Conservation (phyloP, 1,140 invertebrate genomes). For the Cotesia vestalis region DNA sequence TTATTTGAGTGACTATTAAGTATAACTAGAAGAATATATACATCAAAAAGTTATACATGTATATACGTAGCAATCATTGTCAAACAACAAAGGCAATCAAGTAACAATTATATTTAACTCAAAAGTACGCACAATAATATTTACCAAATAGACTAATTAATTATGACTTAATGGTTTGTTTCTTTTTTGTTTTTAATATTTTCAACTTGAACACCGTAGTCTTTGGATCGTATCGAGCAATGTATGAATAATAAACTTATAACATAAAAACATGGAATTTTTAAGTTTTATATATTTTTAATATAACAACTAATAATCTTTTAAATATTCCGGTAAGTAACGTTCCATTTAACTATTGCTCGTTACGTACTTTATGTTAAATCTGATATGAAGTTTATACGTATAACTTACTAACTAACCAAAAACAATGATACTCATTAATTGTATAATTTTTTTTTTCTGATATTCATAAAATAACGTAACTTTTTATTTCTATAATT, state of each 20-base stretch:
- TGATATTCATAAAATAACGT: constrained; percentile 1
- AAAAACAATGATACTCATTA: constrained; percentile 16
- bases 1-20: constrained; percentile 20
- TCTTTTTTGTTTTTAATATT: background rate
- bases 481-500: constrained; percentile 1
- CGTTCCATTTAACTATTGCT: constrained; percentile 12
- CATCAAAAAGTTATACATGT: constrained; percentile 14
- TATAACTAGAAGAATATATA: constrained; percentile 25
- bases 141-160: background rate
- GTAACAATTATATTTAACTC: constrained; percentile 7
- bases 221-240: constrained; percentile 27
- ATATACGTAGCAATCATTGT: background rate
- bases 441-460: background rate
- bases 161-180: background rate
- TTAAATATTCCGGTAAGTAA: background rate
- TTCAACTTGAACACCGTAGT: constrained; percentile 21
- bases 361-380: constrained; percentile 17
- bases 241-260: too few species aligned
- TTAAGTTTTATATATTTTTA: background rate
- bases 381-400: constrained; percentile 22
- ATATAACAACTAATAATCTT: background rate
- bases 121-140: constrained; percentile 4
- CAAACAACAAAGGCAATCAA: background rate
- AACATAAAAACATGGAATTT: background rate
- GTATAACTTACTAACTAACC: background rate